A percentile compares a stretch with the other conserved stretches of the same genome.
phyloP scores from a whole-genome alignment of 2,797 vertebrate genomes.

The Neosilurus mollespiculum region DNA sequence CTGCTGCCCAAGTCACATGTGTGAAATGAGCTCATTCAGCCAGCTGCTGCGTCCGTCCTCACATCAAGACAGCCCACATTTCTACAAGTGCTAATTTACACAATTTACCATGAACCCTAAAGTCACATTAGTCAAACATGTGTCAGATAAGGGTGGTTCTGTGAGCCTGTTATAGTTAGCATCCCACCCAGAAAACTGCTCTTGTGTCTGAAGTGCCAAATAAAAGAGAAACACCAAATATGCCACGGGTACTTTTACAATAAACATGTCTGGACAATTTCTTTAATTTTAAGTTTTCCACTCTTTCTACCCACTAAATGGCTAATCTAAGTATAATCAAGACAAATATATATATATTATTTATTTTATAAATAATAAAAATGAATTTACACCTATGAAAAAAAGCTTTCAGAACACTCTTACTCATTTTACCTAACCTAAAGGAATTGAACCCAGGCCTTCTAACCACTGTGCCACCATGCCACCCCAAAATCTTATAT shows the following conservation, averaged over 20 bases:
- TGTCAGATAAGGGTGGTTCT: not conserved
- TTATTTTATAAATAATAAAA: not conserved
- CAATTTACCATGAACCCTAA: too few relatives aligned
- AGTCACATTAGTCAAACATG: not conserved
- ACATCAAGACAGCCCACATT: not conserved
- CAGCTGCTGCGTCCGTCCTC: conserved; percentile 31
- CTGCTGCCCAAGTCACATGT: conserved; percentile 23
- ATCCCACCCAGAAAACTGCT: not conserved
- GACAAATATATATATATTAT: not conserved
- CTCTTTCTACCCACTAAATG: not conserved
- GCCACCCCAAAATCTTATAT: not conserved
- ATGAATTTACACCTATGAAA: not conserved
- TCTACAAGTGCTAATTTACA: not conserved
- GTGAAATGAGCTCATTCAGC: conserved; percentile 18
- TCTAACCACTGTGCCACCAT: too few relatives aligned
- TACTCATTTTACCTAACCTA: too few relatives aligned
- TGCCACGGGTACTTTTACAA: too few relatives aligned
- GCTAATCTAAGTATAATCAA: not conserved
- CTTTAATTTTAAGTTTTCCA: not conserved
- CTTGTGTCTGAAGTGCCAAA: not conserved
- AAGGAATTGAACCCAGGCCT: too few relatives aligned
- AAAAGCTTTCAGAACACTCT: not conserved
- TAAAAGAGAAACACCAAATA: not conserved
- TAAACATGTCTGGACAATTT: not conserved
- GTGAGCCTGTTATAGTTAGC: not conserved